Percentiles rank a stretch among this genome's conserved stretches.
These are phyloP conservation scores for Acanthurus leucopareius DNA, from an alignment of 2,797 vertebrate species.

Conservation along the genomic window DNA sequence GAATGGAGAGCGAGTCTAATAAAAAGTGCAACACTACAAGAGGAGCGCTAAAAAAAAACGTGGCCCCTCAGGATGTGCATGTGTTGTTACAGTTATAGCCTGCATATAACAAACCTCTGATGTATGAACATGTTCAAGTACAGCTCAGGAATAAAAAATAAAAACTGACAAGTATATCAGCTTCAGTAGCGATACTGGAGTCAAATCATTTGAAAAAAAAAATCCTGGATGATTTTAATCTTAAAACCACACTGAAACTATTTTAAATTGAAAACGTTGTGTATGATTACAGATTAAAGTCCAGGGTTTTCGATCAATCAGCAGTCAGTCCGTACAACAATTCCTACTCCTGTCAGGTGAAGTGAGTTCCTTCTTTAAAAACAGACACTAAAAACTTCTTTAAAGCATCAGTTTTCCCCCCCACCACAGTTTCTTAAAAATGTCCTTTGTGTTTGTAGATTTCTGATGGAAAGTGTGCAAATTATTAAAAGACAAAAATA, in stretches of 20 bases:
- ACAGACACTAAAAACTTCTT: slow-evolving; percentile 75
- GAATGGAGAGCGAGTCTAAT: slow-evolving; percentile 44
- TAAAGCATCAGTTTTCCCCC: slow-evolving; percentile 68
- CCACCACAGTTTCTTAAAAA: slow-evolving; percentile 66
- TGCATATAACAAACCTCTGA: slow-evolving; percentile 59
- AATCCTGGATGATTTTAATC: slow-evolving; percentile 13
- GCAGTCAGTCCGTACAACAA: slow-evolving; percentile 57
- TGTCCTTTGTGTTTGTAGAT: slow-evolving; percentile 62
- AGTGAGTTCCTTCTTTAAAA: slow-evolving; percentile 76
- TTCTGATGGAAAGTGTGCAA: slow-evolving; percentile 67
- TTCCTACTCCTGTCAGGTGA: slow-evolving; percentile 75
- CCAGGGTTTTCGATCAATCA: slow-evolving; percentile 47
- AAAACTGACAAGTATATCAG: slow-evolving; percentile 56
- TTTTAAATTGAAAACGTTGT: slow-evolving; percentile 18
- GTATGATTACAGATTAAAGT: slow-evolving; percentile 35
- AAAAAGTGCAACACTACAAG: slow-evolving; percentile 46
- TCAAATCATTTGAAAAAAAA: slow-evolving; percentile 19
- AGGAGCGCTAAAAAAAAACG: slow-evolving; percentile 23
- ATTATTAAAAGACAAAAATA: slow-evolving; percentile 81
- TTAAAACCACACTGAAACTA: slow-evolving; percentile 31
- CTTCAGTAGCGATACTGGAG: slow-evolving; percentile 43
- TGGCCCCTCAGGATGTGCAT: slow-evolving; percentile 34
- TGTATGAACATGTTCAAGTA: slow-evolving; percentile 62
- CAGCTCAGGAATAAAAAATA: slow-evolving; percentile 71
- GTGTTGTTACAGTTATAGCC: slow-evolving; percentile 57